phyloP scores from a whole-genome alignment of 2,113 vertebrate genomes.

The Anser cygnoides region DNA sequence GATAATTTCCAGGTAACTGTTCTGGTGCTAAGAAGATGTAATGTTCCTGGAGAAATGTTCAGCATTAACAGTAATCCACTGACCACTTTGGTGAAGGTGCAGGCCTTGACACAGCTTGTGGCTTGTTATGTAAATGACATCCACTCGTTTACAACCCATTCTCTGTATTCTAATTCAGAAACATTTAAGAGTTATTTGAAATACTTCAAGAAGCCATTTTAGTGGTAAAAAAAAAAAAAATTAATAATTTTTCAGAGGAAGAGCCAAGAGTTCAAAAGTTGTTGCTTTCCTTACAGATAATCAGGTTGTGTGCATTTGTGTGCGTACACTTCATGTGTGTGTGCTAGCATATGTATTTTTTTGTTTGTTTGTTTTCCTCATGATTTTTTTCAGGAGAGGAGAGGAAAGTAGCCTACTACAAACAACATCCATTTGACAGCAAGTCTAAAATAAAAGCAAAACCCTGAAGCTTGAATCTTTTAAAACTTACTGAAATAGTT shows the following conservation, averaged over 20 bases:
- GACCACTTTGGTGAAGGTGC: background rate
- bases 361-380: background rate
- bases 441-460: background rate
- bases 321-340: fast-evolving
- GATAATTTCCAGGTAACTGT: background rate
- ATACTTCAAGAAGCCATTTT: background rate
- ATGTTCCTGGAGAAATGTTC: background rate
- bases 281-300: background rate
- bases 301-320: fast-evolving
- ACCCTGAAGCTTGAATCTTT: background rate
- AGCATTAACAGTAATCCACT: background rate
- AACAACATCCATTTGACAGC: background rate
- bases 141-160: background rate
- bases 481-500: background rate
- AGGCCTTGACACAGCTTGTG: fast-evolving
- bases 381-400: background rate
- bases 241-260: background rate
- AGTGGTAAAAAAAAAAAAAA: background rate
- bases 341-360: background rate
- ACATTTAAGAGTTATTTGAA: background rate
- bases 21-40: background rate
- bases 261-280: background rate
- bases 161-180: background rate
- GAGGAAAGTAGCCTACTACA: background rate
- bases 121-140: background rate